These are phyloP conservation scores for Candidula unifasciata DNA, from an alignment of 2,888 invertebrate species.

Conservation along the genomic window DNA sequence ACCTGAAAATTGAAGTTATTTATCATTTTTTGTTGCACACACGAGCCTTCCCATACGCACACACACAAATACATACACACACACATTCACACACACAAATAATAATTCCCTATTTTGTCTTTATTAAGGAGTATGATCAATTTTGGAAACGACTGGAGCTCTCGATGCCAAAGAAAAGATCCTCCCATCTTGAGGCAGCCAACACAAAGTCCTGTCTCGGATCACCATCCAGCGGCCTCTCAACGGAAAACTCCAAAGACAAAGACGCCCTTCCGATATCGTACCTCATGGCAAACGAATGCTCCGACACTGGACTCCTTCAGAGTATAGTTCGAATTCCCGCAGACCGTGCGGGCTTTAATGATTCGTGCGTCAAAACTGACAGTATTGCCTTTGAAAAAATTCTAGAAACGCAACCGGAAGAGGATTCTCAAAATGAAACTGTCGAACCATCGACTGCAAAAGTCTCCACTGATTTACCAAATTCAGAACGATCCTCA, in stretches of 20 bases:
- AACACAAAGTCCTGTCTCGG: not conserved
- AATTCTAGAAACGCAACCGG: not conserved
- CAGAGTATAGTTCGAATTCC: too few species aligned
- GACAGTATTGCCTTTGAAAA: not conserved
- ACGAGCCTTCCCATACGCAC: too few species aligned
- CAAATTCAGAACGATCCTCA: not conserved
- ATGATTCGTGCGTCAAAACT: not conserved
- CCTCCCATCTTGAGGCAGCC: not conserved
- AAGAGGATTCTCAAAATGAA: not conserved
- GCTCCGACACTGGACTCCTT: too few species aligned
- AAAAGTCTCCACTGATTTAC: not conserved
- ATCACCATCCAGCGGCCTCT: not conserved
- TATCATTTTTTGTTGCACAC: too few species aligned
- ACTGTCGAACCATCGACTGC: not conserved
- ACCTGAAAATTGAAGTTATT: too few species aligned
- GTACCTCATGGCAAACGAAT: too few species aligned
- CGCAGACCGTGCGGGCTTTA: not conserved
- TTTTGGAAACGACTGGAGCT: constrained; percentile 19
- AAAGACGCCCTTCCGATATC: too few species aligned
- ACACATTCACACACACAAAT: too few species aligned
- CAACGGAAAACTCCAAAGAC: not conserved
- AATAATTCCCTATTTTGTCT: not conserved
- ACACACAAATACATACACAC: too few species aligned
- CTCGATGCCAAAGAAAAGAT: constrained; percentile 17
- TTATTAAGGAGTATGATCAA: not conserved